Conservation (phyloP, 2,888 invertebrate genomes). For the Sinohyriopsis cumingii region DNA sequence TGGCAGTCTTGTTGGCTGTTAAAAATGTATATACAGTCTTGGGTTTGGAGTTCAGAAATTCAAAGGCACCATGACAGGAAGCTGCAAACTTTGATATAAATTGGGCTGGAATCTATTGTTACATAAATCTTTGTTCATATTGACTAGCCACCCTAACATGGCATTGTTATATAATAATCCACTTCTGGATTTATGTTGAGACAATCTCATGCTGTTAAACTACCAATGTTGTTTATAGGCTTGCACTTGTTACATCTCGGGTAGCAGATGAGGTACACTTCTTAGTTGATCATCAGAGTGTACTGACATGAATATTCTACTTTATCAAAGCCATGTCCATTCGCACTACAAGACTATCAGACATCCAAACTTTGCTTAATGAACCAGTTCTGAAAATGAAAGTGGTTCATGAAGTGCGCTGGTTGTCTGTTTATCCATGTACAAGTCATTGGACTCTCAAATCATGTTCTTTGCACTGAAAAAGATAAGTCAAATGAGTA, state of each 20-base stretch:
- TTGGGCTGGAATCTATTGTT: too few relatives aligned
- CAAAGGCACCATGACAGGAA: too few relatives aligned
- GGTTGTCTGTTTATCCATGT: constrained; percentile 8
- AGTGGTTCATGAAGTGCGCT: not conserved
- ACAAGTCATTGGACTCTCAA: constrained; percentile 7
- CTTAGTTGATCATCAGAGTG: constrained; percentile 10
- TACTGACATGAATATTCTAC: constrained; percentile 12
- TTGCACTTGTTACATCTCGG: constrained; percentile 12
- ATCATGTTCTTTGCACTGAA: constrained; percentile 11
- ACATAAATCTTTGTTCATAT: too few relatives aligned
- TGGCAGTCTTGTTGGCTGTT: too few relatives aligned
- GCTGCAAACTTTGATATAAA: too few relatives aligned
- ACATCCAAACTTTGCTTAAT: not conserved
- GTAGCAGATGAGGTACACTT: constrained; percentile 8
- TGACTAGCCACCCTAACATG: too few relatives aligned
- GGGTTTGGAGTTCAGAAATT: too few relatives aligned
- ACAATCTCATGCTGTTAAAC: constrained; percentile 13
- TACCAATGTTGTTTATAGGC: constrained; percentile 8
- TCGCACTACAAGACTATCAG: not conserved
- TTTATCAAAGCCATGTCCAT: constrained; percentile 12
- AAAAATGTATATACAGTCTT: too few relatives aligned
- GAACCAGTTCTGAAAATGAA: constrained; percentile 7
- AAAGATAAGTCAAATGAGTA: constrained; percentile 21
- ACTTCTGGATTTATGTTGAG: constrained; percentile 10
- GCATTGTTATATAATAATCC: too few relatives aligned